phyloP scores from a whole-genome alignment of 2,113 vertebrate species.

The Varanus komodoensis region DNA sequence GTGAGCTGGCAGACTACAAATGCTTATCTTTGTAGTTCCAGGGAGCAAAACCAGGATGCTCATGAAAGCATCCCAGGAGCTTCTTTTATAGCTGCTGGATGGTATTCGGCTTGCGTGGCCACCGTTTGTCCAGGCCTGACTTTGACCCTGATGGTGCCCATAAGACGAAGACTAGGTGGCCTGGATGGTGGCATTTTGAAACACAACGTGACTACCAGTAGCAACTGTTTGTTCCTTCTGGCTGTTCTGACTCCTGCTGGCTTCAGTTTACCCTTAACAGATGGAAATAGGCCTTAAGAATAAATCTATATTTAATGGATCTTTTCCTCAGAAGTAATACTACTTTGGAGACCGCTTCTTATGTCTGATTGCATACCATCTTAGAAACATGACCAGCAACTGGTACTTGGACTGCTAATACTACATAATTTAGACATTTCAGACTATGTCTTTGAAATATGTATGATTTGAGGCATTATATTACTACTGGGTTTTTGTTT shows the following conservation, averaged over 20 bases:
- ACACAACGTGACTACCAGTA: background rate
- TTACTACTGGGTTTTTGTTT: background rate
- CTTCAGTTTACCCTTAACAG: accelerated
- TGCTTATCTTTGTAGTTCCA: background rate
- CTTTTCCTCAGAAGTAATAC: slow-evolving; percentile 10
- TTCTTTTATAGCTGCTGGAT: background rate
- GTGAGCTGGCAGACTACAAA: background rate
- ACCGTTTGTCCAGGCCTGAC: background rate
- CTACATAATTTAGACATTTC: background rate
- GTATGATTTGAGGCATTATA: background rate
- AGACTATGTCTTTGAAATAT: slow-evolving; percentile 18
- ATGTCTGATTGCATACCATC: background rate
- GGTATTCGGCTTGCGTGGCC: background rate
- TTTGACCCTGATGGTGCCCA: background rate
- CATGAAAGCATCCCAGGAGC: background rate
- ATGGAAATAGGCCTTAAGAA: background rate
- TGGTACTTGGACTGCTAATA: background rate
- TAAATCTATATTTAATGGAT: background rate
- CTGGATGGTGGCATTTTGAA: background rate
- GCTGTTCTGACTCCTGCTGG: background rate
- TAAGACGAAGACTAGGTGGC: background rate
- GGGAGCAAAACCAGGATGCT: background rate
- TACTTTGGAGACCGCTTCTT: background rate
- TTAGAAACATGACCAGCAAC: background rate
- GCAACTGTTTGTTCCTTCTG: background rate